Conservation (phyloP, 2,888 invertebrate genomes). For the Mamestra brassicae region DNA sequence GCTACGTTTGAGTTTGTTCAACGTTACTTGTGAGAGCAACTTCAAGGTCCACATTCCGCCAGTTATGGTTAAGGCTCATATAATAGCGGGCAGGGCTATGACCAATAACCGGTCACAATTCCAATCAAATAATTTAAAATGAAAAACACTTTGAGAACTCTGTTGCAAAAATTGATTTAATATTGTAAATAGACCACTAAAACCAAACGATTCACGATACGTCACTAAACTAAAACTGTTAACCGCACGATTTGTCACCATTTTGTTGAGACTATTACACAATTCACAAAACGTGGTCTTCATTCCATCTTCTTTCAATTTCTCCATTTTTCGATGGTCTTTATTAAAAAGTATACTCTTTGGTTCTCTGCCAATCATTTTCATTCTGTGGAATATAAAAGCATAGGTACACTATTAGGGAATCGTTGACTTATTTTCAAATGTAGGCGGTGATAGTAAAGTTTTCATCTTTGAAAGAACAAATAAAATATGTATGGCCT, state of each 20-base stretch:
- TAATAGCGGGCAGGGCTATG: too few species aligned
- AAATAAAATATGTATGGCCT: background rate
- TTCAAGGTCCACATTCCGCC: background rate
- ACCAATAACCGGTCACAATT: background rate
- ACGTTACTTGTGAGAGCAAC: background rate
- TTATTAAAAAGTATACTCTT: background rate
- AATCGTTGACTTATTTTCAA: background rate
- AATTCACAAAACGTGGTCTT: slow-evolving; percentile 36
- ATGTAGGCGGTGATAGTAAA: background rate
- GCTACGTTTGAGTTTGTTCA: background rate
- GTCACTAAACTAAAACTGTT: slow-evolving; percentile 25
- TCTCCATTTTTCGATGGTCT: slow-evolving; percentile 26
- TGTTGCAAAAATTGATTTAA: slow-evolving; percentile 78
- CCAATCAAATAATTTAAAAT: slow-evolving; percentile 37
- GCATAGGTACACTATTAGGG: background rate
- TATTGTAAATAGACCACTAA: slow-evolving; percentile 52
- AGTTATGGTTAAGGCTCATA: too few species aligned
- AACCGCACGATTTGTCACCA: slow-evolving; percentile 18
- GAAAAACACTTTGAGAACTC: slow-evolving; percentile 78
- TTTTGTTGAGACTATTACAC: slow-evolving; percentile 31
- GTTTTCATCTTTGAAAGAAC: background rate
- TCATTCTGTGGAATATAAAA: slow-evolving; percentile 35
- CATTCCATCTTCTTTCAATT: slow-evolving; percentile 31
- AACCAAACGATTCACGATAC: slow-evolving; percentile 35
- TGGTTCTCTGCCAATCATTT: slow-evolving; percentile 15